phyloP scores from a whole-genome alignment of 92 coral and sea anemone genomes.

The Parazoanthus darwini region DNA sequence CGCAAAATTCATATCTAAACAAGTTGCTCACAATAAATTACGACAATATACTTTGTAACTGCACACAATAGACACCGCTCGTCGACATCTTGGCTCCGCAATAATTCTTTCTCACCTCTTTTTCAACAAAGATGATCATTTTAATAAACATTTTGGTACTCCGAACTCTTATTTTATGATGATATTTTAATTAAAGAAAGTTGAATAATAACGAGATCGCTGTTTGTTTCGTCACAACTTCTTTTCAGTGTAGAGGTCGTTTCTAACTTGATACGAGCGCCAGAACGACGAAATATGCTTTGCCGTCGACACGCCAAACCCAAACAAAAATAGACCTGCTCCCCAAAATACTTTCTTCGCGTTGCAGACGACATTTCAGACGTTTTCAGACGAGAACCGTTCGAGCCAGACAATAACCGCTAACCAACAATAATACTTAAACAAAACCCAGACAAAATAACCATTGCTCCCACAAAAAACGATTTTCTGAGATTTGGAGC shows the following conservation, averaged over 20 bases:
- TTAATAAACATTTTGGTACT: neutral
- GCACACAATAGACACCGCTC: conserved; percentile 21
- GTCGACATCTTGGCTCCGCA: neutral
- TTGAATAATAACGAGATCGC: conserved; percentile 28
- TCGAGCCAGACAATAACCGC: conserved; percentile 96
- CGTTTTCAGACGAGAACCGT: conserved; percentile 89
- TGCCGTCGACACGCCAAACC: conserved; percentile 46
- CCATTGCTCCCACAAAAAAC: conserved; percentile 67
- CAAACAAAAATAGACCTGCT: conserved; percentile 59
- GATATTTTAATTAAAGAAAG: conserved; percentile 36
- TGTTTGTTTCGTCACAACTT: conserved; percentile 42
- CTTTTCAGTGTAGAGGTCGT: conserved; percentile 9
- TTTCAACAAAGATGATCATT: neutral
- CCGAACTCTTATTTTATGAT: neutral
- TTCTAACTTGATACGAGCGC: conserved; percentile 7
- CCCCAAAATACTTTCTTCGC: conserved; percentile 72
- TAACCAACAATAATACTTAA: conserved; percentile 98
- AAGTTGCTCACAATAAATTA: conserved; percentile 19
- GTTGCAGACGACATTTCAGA: conserved; percentile 90
- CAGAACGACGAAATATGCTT: neutral
- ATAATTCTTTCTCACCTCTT: neutral
- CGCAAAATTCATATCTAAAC: conserved; percentile 13
- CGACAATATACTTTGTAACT: conserved; percentile 11
- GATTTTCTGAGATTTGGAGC: conserved; percentile 71
- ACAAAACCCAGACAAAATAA: conserved; percentile 99